These are phyloP conservation scores for Cotesia typhae DNA, from an alignment of 1,140 invertebrate genomes.

Conservation along the genomic window DNA sequence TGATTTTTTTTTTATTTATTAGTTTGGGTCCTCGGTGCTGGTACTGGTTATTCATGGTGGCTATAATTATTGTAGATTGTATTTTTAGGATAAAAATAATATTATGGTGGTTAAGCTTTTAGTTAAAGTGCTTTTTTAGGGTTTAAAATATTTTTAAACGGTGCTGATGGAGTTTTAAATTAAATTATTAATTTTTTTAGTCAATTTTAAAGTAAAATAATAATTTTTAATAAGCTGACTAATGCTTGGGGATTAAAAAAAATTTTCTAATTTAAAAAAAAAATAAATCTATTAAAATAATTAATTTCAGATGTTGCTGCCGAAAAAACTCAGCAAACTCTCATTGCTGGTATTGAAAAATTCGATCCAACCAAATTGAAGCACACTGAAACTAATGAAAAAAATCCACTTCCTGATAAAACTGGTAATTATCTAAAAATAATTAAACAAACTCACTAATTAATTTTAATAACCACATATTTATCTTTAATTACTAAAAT, in stretches of 20 bases:
- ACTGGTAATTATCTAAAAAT: conserved; percentile 74
- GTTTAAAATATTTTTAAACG: no score
- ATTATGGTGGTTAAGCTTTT: no score
- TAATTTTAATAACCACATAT: background rate
- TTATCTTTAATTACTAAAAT: background rate
- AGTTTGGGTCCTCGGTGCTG: background rate
- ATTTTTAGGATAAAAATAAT: no score
- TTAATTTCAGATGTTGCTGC: conserved; percentile 78
- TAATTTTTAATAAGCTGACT: no score
- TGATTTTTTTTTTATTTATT: background rate
- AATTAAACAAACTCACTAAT: background rate
- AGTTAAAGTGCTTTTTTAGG: no score
- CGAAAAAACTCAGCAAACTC: conserved; percentile 85
- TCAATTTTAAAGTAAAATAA: no score
- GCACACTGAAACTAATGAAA: conserved; percentile 92
- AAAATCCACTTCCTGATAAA: conserved; percentile 93
- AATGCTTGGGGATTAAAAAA: no score
- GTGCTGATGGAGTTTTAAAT: no score
- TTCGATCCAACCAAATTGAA: conserved; percentile 87
- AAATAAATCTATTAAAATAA: background rate
- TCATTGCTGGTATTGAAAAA: conserved; percentile 84
- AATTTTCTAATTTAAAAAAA: no score
- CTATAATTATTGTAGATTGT: no score
- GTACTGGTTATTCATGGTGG: background rate
- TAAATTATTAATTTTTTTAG: no score